Percentiles rank a stretch among this genome's conserved stretches.
Conservation (phyloP, 2,797 vertebrate genomes). For the Naso thynnoides region DNA sequence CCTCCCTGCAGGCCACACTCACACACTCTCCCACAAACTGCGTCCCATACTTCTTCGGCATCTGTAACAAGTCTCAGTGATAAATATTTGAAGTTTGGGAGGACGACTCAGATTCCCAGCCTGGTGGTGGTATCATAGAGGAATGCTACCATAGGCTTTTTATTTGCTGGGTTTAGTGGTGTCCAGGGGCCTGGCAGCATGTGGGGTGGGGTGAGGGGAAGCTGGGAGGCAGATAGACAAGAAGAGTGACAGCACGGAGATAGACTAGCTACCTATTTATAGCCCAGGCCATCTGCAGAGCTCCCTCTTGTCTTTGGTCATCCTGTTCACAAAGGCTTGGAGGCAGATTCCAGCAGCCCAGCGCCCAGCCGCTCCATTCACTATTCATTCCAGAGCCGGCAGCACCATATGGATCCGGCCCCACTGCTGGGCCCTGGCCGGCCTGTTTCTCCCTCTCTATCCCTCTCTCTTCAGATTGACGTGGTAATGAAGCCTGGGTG, state of each 20-base stretch:
- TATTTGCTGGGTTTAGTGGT: conserved; percentile 63
- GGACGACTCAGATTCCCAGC: conserved; percentile 37
- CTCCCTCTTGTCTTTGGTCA: conserved; percentile 94
- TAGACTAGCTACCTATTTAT: conserved; percentile 89
- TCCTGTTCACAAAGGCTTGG: conserved; percentile 93
- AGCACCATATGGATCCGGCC: conserved; percentile 93
- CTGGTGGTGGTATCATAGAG: conserved; percentile 45
- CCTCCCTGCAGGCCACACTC: conserved; percentile 15
- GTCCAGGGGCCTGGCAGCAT: conserved; percentile 70
- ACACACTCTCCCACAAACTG: conserved; percentile 34
- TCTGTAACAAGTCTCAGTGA: conserved; percentile 60
- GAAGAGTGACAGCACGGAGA: conserved; percentile 86
- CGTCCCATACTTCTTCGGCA: conserved; percentile 42
- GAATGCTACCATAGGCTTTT: conserved; percentile 58
- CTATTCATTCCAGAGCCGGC: conserved; percentile 94
- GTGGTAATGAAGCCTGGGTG: conserved; percentile 94
- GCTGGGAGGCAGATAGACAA: conserved; percentile 86
- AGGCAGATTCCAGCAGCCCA: conserved; percentile 93
- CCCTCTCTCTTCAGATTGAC: conserved; percentile 90
- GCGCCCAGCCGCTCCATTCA: conserved; percentile 92
- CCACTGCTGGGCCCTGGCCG: conserved; percentile 93
- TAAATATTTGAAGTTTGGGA: conserved; percentile 45
- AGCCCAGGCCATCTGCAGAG: conserved; percentile 91
- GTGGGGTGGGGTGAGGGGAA: conserved; percentile 46
- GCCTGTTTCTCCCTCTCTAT: conserved; percentile 82